Base-by-base conservation (phyloP, 2,888 invertebrate species). In the Drosophila mercatorum region DNA sequence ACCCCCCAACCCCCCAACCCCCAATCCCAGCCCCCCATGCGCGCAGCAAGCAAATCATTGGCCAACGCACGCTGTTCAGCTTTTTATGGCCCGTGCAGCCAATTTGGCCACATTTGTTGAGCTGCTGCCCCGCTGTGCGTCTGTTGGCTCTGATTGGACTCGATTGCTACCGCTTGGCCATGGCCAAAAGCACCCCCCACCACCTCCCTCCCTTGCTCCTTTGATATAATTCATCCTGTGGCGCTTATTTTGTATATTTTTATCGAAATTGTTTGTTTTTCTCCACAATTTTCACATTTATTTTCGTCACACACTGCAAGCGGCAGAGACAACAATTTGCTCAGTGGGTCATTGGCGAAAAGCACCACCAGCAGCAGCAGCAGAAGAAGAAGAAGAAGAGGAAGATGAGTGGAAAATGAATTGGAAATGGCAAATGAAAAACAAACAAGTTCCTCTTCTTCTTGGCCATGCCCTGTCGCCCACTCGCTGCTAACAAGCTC, bases 241-340 rank as follows among this genome's bases (percentile, higher is more conserved):
- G 77, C 51, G 61, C 63, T 75, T 72, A 65, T 78, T 53, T 76
- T 41, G 34, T 67, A 64, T 80, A 80, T 78, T 77, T 80, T 77
- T 78, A 80, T 80, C 80, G 73, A 70, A 70, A 41, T 53, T 53
- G 53, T 53, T 51, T 57, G 78, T 80, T 80, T 77, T 77, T 80
- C 68, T 56, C 59, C 55, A 31, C 44, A 43, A 31, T 59, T 57
- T 57, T 55, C 61, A 62, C 62, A 71, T 75, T 78, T 78, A 78
- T 78, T 78, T 80, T 80, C 44, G 77, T 72, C 62, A 34, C 68
- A 57, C 72, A 80, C 62, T 79, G 71, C 44, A 52, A 53, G 36
- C 22, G 11, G 38, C 36, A 41, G 57, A 71, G 59, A 59, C 72
- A 68, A 62, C 60, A 78, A 77, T 77, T 76, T 78, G 66, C 79